Evolutionary conservation across 2,113 vertebrate species (phyloP).

Genomic region (Ochotona princeps): DNA sequence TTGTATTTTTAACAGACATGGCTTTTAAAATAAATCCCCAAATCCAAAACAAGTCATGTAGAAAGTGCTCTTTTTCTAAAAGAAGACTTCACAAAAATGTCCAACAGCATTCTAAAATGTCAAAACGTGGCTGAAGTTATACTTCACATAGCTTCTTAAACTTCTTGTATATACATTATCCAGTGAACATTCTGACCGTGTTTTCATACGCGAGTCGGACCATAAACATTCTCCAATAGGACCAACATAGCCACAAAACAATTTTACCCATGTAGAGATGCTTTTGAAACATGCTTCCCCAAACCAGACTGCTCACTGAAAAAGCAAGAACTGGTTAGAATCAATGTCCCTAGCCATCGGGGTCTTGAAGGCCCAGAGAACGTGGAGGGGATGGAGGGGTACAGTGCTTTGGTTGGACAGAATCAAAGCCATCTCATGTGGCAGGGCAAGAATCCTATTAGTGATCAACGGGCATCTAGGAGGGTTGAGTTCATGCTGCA

Average conservation of each 20-base stretch:
- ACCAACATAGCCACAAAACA: constrained; percentile 70
- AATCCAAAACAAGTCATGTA: constrained; percentile 78
- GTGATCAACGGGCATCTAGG: background rate
- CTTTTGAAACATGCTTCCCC: constrained; percentile 81
- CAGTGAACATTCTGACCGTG: constrained; percentile 74
- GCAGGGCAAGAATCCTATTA: background rate
- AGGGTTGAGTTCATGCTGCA: background rate
- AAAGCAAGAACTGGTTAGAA: constrained; percentile 49
- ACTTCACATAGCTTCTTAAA: constrained; percentile 75
- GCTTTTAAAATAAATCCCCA: constrained; percentile 80
- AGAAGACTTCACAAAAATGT: constrained; percentile 73
- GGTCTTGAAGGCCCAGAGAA: constrained; percentile 10
- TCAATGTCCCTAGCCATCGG: constrained; percentile 9
- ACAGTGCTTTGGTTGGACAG: constrained; percentile 46
- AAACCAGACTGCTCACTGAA: constrained; percentile 65
- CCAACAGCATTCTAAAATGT: constrained; percentile 77
- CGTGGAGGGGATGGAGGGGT: background rate
- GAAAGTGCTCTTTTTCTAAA: constrained; percentile 73
- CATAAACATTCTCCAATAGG: constrained; percentile 76
- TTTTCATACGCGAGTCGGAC: constrained; percentile 78
- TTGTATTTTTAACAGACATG: constrained; percentile 77
- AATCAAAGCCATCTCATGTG: constrained; percentile 23
- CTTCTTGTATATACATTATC: constrained; percentile 79
- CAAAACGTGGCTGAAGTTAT: constrained; percentile 77
- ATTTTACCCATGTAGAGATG: constrained; percentile 73